Conservation (phyloP, 1,140 invertebrate genomes). For the Drosophila bipectinata region DNA sequence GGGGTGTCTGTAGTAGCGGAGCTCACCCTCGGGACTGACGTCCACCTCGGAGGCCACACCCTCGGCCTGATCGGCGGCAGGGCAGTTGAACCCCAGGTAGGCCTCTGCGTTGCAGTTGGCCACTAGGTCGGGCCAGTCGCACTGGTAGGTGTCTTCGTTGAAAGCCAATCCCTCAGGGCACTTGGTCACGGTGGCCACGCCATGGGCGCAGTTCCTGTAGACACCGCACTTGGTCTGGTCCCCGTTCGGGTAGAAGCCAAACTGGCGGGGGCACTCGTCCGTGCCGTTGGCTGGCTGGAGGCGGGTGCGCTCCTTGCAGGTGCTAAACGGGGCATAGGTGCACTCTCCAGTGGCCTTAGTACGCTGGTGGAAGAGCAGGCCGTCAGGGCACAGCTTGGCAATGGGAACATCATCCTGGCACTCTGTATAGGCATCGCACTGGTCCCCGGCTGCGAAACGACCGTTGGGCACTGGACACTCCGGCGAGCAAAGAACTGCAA, state of each 20-base stretch:
- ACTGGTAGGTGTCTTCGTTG: conserved; percentile 90
- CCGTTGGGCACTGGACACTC: conserved; percentile 88
- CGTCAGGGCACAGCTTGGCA: conserved; percentile 92
- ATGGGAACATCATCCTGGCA: conserved; percentile 88
- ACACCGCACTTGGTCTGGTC: conserved; percentile 90
- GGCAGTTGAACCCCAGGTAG: conserved; percentile 89
- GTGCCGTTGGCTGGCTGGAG: conserved; percentile 87
- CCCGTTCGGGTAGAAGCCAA: conserved; percentile 91
- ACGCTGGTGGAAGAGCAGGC: conserved; percentile 93
- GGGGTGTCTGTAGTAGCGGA: conserved; percentile 86
- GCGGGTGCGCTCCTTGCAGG: conserved; percentile 89
- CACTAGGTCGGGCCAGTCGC: conserved; percentile 94
- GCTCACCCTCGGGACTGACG: conserved; percentile 85
- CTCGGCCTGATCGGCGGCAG: conserved; percentile 72
- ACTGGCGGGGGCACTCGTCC: conserved; percentile 92
- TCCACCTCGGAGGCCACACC: conserved; percentile 82
- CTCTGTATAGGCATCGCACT: conserved; percentile 89
- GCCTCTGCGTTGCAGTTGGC: conserved; percentile 90
- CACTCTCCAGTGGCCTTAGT: conserved; percentile 89
- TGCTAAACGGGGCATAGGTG: conserved; percentile 89
- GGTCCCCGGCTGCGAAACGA: conserved; percentile 87
- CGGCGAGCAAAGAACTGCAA: conserved; percentile 51
- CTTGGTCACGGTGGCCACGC: conserved; percentile 84
- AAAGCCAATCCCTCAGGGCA: conserved; percentile 95
- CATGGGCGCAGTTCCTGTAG: conserved; percentile 93